These are phyloP conservation scores for Neodon shergylaensis DNA, from an alignment of 2,113 vertebrate genomes.

Conservation along the genomic window DNA sequence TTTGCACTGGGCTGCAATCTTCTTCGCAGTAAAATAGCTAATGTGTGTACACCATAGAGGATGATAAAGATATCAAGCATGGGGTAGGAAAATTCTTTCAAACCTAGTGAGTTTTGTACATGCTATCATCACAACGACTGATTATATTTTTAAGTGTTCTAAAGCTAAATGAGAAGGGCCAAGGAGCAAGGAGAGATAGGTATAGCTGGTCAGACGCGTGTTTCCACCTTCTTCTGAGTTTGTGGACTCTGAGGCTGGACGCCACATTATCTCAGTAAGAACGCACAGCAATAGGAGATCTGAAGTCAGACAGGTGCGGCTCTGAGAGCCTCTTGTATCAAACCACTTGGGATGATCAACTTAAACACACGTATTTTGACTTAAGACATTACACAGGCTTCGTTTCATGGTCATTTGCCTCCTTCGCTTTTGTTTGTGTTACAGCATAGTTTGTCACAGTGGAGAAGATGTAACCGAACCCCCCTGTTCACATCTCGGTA, in stretches of 20 bases:
- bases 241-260: neutral
- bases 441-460: neutral
- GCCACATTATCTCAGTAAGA: neutral
- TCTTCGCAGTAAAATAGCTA: neutral
- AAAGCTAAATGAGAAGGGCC: neutral
- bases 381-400: neutral
- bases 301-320: neutral
- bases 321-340: neutral
- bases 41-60: neutral
- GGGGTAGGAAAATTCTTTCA: neutral
- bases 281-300: neutral
- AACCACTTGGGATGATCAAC: neutral
- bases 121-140: neutral
- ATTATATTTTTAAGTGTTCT: neutral
- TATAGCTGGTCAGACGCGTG: neutral
- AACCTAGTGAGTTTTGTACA: neutral
- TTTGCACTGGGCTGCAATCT: neutral
- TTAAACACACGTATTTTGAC: neutral
- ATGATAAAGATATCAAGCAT: conserved; percentile 3
- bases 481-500: too few species aligned
- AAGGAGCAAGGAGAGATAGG: neutral
- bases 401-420: too few species aligned
- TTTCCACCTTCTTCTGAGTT: neutral
- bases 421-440: neutral
- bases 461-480: neutral